These are phyloP conservation scores for Conopomorpha cramerella DNA, from an alignment of 1,140 invertebrate genomes.

Conservation along the genomic window DNA sequence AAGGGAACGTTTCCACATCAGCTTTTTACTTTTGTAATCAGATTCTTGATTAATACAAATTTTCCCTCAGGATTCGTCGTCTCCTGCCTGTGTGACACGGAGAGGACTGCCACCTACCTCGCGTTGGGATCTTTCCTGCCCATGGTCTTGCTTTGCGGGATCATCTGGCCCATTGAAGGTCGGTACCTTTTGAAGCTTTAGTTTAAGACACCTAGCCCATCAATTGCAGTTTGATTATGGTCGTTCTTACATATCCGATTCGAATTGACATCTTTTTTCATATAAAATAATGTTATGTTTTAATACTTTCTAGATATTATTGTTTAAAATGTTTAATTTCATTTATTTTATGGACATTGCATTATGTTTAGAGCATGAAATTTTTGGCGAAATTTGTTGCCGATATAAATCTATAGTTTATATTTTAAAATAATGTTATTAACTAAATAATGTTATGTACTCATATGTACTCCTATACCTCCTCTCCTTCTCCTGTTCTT, in stretches of 20 bases:
- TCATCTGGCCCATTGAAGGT: conserved; percentile 83
- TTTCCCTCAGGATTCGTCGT: conserved; percentile 78
- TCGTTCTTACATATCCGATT: not conserved
- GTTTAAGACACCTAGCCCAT: not conserved
- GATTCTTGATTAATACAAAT: conserved; percentile 3
- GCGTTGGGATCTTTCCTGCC: conserved; percentile 93
- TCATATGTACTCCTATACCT: not conserved
- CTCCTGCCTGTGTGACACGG: conserved; percentile 84
- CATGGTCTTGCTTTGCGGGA: conserved; percentile 86
- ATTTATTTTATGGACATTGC: no score
- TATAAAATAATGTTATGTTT: no score
- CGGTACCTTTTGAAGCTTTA: conserved; percentile 70
- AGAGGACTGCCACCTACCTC: conserved; percentile 90
- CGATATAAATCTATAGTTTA: no score
- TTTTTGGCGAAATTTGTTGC: no score
- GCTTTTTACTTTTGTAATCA: no score
- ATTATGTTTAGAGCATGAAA: no score
- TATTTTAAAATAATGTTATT: no score
- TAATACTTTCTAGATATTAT: no score
- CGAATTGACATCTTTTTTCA: no score
- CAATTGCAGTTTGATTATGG: not conserved
- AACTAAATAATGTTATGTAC: no score
- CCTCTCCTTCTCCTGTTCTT: not conserved
- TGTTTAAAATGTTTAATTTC: no score
- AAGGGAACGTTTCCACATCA: no score